Base-by-base conservation (phyloP, 2,888 invertebrate species). In the Atethmia centrago region DNA sequence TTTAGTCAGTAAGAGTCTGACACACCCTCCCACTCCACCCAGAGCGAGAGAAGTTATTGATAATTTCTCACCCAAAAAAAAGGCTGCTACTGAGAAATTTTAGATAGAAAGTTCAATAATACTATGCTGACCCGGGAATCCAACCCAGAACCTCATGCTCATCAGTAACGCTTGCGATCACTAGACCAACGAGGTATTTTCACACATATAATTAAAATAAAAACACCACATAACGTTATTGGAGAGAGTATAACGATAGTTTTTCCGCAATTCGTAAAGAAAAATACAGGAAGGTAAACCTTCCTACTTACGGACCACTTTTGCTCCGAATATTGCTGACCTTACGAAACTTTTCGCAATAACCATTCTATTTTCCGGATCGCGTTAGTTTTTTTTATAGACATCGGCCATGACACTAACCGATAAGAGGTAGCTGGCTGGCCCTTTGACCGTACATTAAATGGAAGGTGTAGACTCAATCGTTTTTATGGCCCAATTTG, bases 401-500 rank as follows among this genome's bases (percentile, higher is more conserved):
- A 80, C 67, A 64, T 56, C 16, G 74, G 21, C 55, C 16, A 56
- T 47, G 62, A 66, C 80, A 67, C 36, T 79, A 47, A 49, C 45
- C 25, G 68, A 70, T 74, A 83, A 62, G 21, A 59, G 64, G 47
- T 71, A 76, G 55, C 45, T 55, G 42, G 21, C 28, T 21, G 10
- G 56, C 42, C 76, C 31, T 31, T 25, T 42, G 51, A 45, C 56
- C 55, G 31, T 19, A 56, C 56, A 42, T 56, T 79, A 64, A 63
- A 83, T 59, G 66, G 25, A 71, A 76, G 71, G 67, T 58, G 53
- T 59, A 42, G 56, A 72, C 49, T 83, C 42, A 63, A 83, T 80
- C 65, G 73, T 45, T 82, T 76, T 72, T 82, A 82, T 69, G 45
- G 25, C 3, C 45, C 65, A 65, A 69, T 82, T 82, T 71, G 36